These are phyloP conservation scores for Drosophila sp. DNA, from an alignment of 1,140 invertebrate species.

Conservation along the genomic window DNA sequence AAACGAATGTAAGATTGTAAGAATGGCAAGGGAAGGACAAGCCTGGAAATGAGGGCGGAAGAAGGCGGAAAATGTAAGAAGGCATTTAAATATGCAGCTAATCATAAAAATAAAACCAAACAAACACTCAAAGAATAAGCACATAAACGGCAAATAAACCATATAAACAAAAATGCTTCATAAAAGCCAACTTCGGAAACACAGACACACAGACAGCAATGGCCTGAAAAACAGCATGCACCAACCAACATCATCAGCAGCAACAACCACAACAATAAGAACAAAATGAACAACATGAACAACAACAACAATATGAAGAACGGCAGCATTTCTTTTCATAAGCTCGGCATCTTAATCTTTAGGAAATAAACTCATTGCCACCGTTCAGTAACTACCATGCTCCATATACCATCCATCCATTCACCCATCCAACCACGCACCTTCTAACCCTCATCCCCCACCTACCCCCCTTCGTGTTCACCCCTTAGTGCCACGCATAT, in stretches of 20 bases:
- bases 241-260: constrained; percentile 4
- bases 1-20: no score
- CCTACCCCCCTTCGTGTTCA: not conserved
- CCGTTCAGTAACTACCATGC: constrained; percentile 14
- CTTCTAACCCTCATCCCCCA: not conserved
- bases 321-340: constrained; percentile 65
- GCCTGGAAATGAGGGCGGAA: not conserved
- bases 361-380: constrained; percentile 70
- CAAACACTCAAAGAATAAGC: constrained; percentile 59
- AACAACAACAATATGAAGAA: constrained; percentile 27
- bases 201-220: constrained; percentile 23
- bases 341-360: constrained; percentile 75
- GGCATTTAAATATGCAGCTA: constrained; percentile 64
- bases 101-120: constrained; percentile 63
- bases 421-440: not conserved
- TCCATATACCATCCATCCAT: not conserved
- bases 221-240: constrained; percentile 25
- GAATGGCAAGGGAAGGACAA: not conserved
- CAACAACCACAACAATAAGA: constrained; percentile 18
- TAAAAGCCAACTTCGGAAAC: constrained; percentile 51
- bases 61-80: constrained; percentile 8
- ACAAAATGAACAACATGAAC: constrained; percentile 40
- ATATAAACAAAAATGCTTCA: constrained; percentile 51
- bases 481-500: not conserved
- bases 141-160: constrained; percentile 56